Base-by-base conservation (phyloP, 2,888 invertebrate genomes). In the Catonia carolina region DNA sequence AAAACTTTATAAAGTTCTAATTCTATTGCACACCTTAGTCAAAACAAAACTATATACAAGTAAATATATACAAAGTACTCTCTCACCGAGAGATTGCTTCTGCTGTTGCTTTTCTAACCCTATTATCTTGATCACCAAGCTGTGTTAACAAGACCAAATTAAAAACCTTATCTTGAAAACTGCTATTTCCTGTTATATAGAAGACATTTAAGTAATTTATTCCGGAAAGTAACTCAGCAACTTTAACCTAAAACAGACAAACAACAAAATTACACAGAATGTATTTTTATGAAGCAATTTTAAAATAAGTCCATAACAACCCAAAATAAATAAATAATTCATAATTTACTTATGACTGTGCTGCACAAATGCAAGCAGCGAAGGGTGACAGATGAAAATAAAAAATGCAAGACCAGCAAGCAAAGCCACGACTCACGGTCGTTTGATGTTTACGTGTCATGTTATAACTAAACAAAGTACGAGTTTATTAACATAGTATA, bases 31-130 rank as follows among this genome's bases (percentile, higher is more conserved):
- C n/a, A n/a, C n/a, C n/a, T n/a, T n/a, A n/a, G n/a, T n/a, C n/a
- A n/a, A n/a, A n/a, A n/a, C n/a, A n/a, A n/a, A n/a, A n/a, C n/a
- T n/a, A n/a, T n/a, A n/a, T n/a, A n/a, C n/a, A n/a, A n/a, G n/a
- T n/a, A n/a, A n/a, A n/a, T n/a, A n/a, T n/a, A n/a, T n/a, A n/a
- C n/a, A n/a, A n/a, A n/a, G n/a, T n/a, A n/a, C n/a, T n/a, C n/a
- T n/a, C n/a, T n/a, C n/a, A n/a, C n/a, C n/a, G 79, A 39, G 79
- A 74, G 55, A 91, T 77, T 2, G 86, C 78, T 45, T 77, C 75
- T 0, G 86, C 78, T 1, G 89, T 82, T 1, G 88, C 83, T 58
- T 78, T 78, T 58, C 92, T 76, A 1, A 92, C 89, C 69, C 89
- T 77, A 55, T 80, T 80, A 70, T 93, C 91, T 61, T 85, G 84